Percentiles rank a stretch among this genome's conserved stretches.
These are phyloP conservation scores for Eupeodes luniger DNA, from an alignment of 2,888 invertebrate genomes.

Conservation along the genomic window DNA sequence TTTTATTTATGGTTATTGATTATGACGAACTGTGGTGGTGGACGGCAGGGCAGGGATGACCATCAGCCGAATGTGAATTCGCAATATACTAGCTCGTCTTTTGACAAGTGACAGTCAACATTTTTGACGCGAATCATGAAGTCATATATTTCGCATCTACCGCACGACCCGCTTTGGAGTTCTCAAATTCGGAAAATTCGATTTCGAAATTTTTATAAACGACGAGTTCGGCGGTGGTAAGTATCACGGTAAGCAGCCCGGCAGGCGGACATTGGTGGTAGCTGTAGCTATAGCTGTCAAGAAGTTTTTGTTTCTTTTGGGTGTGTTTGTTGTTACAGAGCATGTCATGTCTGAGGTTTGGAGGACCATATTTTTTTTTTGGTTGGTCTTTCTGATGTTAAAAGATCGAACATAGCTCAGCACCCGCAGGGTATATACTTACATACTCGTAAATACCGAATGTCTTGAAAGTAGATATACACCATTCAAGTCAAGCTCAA, in stretches of 20 bases:
- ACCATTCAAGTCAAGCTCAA: conserved; percentile 17
- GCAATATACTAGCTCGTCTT: conserved; percentile 35
- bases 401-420: conserved; percentile 1
- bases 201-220: conserved; percentile 65
- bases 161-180: conserved; percentile 8
- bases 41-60: conserved; percentile 14
- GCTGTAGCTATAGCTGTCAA: conserved; percentile 51
- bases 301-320: conserved; percentile 9
- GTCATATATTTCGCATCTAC: conserved; percentile 31
- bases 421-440: conserved; percentile 51
- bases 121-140: conserved; percentile 62
- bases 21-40: conserved; percentile 20
- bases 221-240: too few relatives aligned
- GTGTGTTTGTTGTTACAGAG: conserved; percentile 18
- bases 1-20: conserved; percentile 71
- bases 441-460: conserved; percentile 38
- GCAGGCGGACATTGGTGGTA: background rate
- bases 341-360: conserved; percentile 30
- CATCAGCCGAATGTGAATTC: conserved; percentile 40
- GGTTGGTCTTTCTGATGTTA: background rate
- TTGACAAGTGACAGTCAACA: conserved; percentile 43
- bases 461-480: conserved; percentile 64
- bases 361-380: conserved; percentile 36
- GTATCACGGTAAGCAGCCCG: too few relatives aligned
- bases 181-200: conserved; percentile 47